Conservation (phyloP, 2,888 invertebrate genomes). For the Psylliodes chrysocephalus region DNA sequence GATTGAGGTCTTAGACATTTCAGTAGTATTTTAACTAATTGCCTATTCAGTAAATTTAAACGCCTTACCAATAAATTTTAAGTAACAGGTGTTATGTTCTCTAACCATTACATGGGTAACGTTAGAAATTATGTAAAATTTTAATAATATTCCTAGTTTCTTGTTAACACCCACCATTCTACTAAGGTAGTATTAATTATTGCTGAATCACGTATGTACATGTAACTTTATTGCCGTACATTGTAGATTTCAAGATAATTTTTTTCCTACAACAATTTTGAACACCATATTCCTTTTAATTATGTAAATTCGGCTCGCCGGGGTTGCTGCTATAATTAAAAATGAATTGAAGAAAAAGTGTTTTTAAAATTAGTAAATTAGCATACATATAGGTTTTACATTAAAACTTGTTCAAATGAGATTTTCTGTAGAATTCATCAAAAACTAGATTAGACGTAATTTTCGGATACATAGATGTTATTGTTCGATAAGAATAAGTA, state of each 20-base stretch:
- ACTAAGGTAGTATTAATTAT: constrained; percentile 3
- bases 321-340: constrained; percentile 22
- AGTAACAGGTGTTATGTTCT: neutral
- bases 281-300: constrained; percentile 22
- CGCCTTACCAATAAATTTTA: neutral
- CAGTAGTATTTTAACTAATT: too few species aligned
- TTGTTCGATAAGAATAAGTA: neutral
- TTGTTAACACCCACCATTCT: constrained; percentile 20
- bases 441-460: constrained; percentile 1
- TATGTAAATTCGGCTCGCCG: constrained; percentile 15
- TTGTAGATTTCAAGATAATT: constrained; percentile 22
- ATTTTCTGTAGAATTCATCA: constrained; percentile 15
- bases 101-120: constrained; percentile 4
- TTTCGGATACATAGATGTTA: neutral
- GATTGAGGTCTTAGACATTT: too few species aligned
- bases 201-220: constrained; percentile 20
- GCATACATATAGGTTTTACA: constrained; percentile 18
- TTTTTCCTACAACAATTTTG: constrained; percentile 2
- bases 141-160: constrained; percentile 8
- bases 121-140: constrained; percentile 12
- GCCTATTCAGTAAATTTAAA: neutral
- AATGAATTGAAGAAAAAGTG: constrained; percentile 10
- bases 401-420: constrained; percentile 4
- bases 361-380: constrained; percentile 24
- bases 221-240: constrained; percentile 3